phyloP scores from a whole-genome alignment of 2,888 invertebrate genomes.

The Cheiracanthium punctorium region DNA sequence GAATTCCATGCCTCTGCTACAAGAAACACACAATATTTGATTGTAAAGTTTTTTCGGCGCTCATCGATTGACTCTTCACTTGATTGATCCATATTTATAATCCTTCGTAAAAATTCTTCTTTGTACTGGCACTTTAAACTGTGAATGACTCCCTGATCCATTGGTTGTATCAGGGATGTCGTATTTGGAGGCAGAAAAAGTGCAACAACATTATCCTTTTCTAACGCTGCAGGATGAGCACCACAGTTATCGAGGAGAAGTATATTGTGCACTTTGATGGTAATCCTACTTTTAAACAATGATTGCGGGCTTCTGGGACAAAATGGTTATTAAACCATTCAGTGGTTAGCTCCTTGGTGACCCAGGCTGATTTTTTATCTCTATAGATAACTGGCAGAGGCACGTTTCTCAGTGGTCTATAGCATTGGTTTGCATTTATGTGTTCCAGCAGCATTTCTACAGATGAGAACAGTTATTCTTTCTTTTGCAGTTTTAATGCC shows the following conservation, averaged over 20 bases:
- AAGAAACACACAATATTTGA: constrained; percentile 79
- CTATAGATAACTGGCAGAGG: too few relatives aligned
- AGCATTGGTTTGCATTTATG: not conserved
- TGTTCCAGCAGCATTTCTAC: not conserved
- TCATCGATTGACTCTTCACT: not conserved
- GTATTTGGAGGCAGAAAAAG: not conserved
- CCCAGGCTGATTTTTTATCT: not conserved
- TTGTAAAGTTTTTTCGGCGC: not conserved
- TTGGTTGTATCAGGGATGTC: not conserved
- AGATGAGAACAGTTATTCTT: too few relatives aligned
- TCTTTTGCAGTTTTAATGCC: too few relatives aligned
- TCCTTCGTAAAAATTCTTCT: not conserved
- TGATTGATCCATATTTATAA: not conserved
- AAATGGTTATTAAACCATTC: not conserved
- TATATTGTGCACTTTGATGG: not conserved
- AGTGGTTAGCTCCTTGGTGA: not conserved
- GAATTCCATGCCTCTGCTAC: constrained; percentile 83
- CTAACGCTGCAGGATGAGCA: not conserved
- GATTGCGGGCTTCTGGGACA: not conserved
- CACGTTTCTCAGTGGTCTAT: not conserved
- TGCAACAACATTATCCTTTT: not conserved
- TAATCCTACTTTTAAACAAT: too few relatives aligned
- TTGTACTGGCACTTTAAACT: not conserved
- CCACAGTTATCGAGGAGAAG: not conserved
- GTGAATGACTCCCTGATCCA: not conserved